Percentiles rank a stretch among this genome's conserved stretches.
These are phyloP conservation scores for Luscinia luscinia DNA, from an alignment of 2,797 vertebrate genomes.

Conservation along the genomic window DNA sequence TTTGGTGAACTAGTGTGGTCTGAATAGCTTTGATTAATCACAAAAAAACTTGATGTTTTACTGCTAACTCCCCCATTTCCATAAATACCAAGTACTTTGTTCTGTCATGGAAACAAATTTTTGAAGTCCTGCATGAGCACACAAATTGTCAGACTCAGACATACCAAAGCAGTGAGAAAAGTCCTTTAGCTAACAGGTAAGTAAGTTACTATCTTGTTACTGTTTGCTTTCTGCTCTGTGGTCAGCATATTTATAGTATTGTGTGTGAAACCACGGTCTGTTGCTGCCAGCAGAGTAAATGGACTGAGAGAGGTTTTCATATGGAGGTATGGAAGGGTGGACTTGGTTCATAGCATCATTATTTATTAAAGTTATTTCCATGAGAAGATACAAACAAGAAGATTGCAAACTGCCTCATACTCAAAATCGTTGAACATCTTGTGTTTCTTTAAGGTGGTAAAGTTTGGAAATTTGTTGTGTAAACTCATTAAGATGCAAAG, in stretches of 20 bases:
- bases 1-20: not conserved
- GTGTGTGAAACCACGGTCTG: not conserved
- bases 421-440: not conserved
- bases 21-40: conserved; percentile 10
- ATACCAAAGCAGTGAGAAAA: not conserved
- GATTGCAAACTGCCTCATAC: not conserved
- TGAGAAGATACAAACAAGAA: not conserved
- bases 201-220: not conserved
- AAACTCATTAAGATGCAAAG: not conserved
- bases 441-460: not conserved
- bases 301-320: not conserved
- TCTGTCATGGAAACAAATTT: not conserved
- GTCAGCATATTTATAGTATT: not conserved
- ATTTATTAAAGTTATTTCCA: not conserved
- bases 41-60: not conserved
- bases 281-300: not conserved
- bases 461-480: not conserved
- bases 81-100: not conserved
- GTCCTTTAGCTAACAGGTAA: not conserved
- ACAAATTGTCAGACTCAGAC: not conserved
- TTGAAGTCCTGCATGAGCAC: not conserved
- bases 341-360: not conserved
- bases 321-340: not conserved
- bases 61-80: not conserved
- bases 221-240: conserved; percentile 2